Base-by-base conservation (phyloP, 2,888 invertebrate genomes). In the Drosophila mimetica region DNA sequence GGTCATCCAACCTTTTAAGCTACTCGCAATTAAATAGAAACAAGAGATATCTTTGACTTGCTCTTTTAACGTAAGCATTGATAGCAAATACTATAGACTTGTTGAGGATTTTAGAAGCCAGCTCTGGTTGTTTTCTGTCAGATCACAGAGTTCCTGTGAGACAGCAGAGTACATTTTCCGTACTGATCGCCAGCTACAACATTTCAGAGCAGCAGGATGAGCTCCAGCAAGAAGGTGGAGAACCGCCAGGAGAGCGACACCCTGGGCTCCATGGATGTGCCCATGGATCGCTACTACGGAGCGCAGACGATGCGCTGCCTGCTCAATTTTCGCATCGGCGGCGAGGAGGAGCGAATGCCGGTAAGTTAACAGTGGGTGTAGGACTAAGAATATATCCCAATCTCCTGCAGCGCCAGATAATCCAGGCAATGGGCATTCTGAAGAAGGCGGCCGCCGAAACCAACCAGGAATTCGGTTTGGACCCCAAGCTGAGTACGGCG, bases 331-430 rank as follows among this genome's bases (percentile, higher is more conserved):
- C 46, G 28, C 11, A 46, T 46, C 14, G 46, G 46, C 11, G 46
- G 46, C 16, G 46, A 46, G 16, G 46, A 46, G 16, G 46, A 46
- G 16, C 46, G 46, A 11, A 46, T 46, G 46, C 46, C 46, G 16
- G 46, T 39, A 16, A 37, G 37, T 37, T 7, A 7, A 6, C 7
- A n/a, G n/a, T 2, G 2, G 5, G 1, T 32, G n/a, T 5, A 6
- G 22, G 25, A 25, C 1, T 7, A 7, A 7, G 7, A 11, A 30
- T 9, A 30, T 11, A 11, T 4, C 30, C 11, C 11, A 2, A 39
- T 8, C 16, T 16, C 4, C 8, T 34, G 13, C 28, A 46, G 46
- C 46, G 46, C 28, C 46, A 46, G 16, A n/a, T 46, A 16, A 30
- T 46, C 30, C 46, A 46, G 46, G 46, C 11, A 0, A 46, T 46